Conservation (phyloP, 2,113 vertebrate genomes). For the Tupaia chinensis region DNA sequence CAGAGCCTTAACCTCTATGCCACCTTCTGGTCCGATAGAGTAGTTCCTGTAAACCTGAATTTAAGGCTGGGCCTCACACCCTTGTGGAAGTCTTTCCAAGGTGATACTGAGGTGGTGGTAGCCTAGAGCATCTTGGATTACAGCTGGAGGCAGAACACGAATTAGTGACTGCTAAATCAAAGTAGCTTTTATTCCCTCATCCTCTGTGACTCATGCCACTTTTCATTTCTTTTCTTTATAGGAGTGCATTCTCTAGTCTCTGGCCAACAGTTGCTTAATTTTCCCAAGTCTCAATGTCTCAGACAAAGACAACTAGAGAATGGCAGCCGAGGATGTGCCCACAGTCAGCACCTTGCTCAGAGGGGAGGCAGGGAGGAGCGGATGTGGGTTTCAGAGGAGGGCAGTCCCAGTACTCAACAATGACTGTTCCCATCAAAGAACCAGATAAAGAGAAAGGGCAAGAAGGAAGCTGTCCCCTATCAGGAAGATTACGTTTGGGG, state of each 20-base stretch:
- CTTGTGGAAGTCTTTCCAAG: neutral
- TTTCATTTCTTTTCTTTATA: neutral
- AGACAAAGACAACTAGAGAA: neutral
- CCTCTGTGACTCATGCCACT: neutral
- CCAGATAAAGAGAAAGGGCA: neutral
- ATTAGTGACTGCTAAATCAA: neutral
- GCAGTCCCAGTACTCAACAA: neutral
- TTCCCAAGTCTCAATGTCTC: neutral
- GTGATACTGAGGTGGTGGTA: neutral
- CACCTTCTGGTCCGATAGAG: neutral
- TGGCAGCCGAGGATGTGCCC: neutral
- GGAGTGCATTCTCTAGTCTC: neutral
- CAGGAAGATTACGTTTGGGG: slow-evolving; percentile 27
- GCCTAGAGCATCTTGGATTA: neutral
- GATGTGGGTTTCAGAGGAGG: neutral
- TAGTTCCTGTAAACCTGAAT: neutral
- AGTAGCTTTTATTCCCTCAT: neutral
- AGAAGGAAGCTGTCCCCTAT: neutral
- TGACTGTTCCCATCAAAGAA: neutral
- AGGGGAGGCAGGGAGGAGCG: neutral
- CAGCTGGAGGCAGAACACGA: neutral
- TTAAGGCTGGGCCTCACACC: neutral
- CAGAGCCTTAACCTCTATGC: too few relatives aligned
- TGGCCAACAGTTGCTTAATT: neutral
- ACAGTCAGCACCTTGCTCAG: neutral